Base-by-base conservation (phyloP, 2,888 invertebrate genomes). In the Hylaea fasciaria region DNA sequence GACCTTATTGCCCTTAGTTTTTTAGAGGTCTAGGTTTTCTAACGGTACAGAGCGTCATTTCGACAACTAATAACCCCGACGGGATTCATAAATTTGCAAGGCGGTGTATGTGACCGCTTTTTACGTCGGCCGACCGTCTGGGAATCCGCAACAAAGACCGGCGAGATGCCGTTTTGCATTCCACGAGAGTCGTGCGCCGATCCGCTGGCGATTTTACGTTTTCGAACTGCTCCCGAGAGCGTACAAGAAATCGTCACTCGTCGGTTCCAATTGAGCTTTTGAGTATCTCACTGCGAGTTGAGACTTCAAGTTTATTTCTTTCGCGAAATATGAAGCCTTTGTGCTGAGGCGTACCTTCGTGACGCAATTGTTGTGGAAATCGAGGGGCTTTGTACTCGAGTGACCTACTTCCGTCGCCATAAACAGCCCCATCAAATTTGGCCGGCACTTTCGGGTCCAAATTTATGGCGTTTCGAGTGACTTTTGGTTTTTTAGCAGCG, bases 141-240 rank as follows among this genome's bases (percentile, higher is more conserved):
- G 87, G 92, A 91, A 92, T 92, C 91, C 80, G 83, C 83, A 84
- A 87, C 91, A 88, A 90, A 90, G 91, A 85, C 77, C 81, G 75
- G 76, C 84, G 80, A 84, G 84, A 91, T 90, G 89, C 90, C 89
- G 85, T 82, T 88, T 88, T 87, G 89, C 89, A 90, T 92, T 90
- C 91, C 87, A 72, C 76, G 69, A 68, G 85, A 82, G 80, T 84
- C 83, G 83, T 80, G 81, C 79, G 82, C 78, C 39, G 78, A 77
- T 77, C 78, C 39, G 78, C 77, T 77, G 76, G 78, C 82, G 75
- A 82, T 82, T 82, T 81, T 73, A 77, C 74, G 81, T 81, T 85
- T 81, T 77, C 60, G 79, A 83, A 82, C 80, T 79, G 78, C 80
- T 78, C 77, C 71, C 74, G 78, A 81, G 73, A 66, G 85, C 82